phyloP scores from a whole-genome alignment of 2,888 invertebrate species.

The Lasioglossum pauxillum region DNA sequence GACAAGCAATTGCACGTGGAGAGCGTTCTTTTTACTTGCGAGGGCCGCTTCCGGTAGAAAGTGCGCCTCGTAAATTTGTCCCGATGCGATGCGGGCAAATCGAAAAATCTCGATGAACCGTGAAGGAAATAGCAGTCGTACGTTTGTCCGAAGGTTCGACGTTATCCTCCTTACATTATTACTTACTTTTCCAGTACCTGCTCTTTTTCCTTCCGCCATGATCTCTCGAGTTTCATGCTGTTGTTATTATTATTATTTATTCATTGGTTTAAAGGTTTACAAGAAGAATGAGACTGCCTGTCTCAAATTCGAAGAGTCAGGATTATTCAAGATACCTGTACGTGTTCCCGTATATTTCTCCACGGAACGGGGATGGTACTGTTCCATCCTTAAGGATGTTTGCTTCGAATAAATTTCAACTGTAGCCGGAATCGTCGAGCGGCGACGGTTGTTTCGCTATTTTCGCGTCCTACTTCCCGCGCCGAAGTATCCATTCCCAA shows the following conservation, averaged over 20 bases:
- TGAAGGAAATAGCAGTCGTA: constrained; percentile 32
- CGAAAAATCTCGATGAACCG: constrained; percentile 68
- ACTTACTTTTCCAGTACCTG: background rate
- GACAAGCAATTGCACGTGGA: constrained; percentile 58
- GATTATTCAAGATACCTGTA: constrained; percentile 41
- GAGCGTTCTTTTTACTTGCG: constrained; percentile 36
- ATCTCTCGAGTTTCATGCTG: no score
- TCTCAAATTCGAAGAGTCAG: constrained; percentile 31
- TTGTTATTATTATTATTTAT: no score
- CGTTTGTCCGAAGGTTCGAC: background rate
- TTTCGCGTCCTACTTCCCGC: background rate
- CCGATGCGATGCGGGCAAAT: constrained; percentile 63
- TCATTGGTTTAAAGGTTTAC: no score
- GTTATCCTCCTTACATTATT: constrained; percentile 16
- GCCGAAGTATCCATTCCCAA: background rate
- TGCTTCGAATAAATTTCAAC: constrained; percentile 34
- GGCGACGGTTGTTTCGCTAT: background rate
- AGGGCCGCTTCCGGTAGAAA: constrained; percentile 63
- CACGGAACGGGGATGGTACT: constrained; percentile 12
- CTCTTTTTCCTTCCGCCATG: no score
- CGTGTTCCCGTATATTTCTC: constrained; percentile 28
- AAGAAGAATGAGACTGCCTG: background rate
- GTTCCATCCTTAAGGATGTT: constrained; percentile 25
- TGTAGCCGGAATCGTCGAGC: background rate
- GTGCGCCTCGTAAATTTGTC: constrained; percentile 67